These are phyloP conservation scores for Valencia hispanica DNA, from an alignment of 2,797 vertebrate genomes.

Conservation along the genomic window DNA sequence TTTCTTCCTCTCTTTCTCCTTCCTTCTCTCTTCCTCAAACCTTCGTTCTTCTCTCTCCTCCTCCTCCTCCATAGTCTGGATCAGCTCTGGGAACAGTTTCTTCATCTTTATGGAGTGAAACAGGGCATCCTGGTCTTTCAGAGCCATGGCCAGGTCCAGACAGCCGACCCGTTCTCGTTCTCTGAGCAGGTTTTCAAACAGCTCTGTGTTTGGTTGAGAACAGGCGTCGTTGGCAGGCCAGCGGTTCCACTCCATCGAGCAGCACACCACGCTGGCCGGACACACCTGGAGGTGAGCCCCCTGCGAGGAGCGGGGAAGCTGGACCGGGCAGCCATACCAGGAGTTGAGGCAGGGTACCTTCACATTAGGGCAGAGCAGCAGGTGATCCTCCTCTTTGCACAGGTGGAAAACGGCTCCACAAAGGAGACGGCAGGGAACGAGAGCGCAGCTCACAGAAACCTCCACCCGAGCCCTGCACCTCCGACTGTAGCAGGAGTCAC, in stretches of 20 bases:
- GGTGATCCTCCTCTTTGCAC: constrained; percentile 94
- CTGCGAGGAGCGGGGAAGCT: constrained; percentile 86
- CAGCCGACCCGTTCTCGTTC: constrained; percentile 43
- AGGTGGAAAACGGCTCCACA: constrained; percentile 93
- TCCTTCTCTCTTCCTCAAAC: constrained; percentile 60
- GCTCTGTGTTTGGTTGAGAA: constrained; percentile 72
- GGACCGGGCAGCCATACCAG: constrained; percentile 88
- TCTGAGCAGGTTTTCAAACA: constrained; percentile 73
- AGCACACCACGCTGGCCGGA: constrained; percentile 92
- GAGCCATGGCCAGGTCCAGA: constrained; percentile 84
- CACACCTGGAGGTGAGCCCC: constrained; percentile 89
- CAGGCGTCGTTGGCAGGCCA: constrained; percentile 89
- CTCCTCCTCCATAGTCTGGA: constrained; percentile 72
- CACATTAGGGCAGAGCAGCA: constrained; percentile 89
- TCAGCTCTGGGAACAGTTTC: constrained; percentile 89
- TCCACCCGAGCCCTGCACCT: constrained; percentile 81
- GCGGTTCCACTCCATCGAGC: constrained; percentile 97
- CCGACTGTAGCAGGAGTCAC: constrained; percentile 87
- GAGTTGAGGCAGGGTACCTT: constrained; percentile 92
- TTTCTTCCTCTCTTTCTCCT: constrained; percentile 64
- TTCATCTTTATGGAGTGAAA: constrained; percentile 91
- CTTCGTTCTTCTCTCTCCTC: constrained; percentile 64
- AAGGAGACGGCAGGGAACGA: constrained; percentile 78
- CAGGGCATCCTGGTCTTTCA: constrained; percentile 90
- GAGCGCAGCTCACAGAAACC: constrained; percentile 84